phyloP scores from a whole-genome alignment of 2,113 vertebrate species.

The Mellivora capensis region DNA sequence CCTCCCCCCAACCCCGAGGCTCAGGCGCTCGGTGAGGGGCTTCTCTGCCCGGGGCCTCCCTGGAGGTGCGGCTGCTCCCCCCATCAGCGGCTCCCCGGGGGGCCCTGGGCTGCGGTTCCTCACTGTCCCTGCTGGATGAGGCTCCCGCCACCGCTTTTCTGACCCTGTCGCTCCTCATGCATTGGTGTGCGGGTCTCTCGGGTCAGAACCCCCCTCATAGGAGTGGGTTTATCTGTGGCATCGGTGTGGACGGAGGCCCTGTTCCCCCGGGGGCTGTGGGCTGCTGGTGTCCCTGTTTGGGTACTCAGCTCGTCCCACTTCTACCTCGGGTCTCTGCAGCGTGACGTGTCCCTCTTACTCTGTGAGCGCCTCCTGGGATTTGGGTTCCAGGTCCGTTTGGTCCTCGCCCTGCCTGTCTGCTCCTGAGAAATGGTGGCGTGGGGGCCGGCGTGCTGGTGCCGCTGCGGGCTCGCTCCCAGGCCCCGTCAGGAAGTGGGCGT shows the following conservation, averaged over 20 bases:
- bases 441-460: rapidly evolving
- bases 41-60: background rate
- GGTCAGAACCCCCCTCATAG: background rate
- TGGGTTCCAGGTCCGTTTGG: background rate
- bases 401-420: background rate
- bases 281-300: background rate
- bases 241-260: background rate
- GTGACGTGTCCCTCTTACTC: background rate
- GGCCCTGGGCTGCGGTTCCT: background rate
- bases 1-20: rapidly evolving
- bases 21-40: background rate
- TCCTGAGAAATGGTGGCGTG: background rate
- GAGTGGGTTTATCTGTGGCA: background rate
- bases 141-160: background rate
- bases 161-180: background rate
- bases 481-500: background rate
- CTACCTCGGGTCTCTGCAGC: too few relatives aligned
- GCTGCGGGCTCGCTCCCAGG: background rate
- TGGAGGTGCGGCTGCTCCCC: background rate
- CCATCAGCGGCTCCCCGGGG: too few relatives aligned
- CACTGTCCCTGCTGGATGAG: background rate
- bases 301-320: background rate
- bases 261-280: rapidly evolving
- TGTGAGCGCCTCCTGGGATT: background rate
- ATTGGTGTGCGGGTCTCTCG: background rate